phyloP scores from a whole-genome alignment of 1,140 invertebrate species.

The Drosophila paulistorum region DNA sequence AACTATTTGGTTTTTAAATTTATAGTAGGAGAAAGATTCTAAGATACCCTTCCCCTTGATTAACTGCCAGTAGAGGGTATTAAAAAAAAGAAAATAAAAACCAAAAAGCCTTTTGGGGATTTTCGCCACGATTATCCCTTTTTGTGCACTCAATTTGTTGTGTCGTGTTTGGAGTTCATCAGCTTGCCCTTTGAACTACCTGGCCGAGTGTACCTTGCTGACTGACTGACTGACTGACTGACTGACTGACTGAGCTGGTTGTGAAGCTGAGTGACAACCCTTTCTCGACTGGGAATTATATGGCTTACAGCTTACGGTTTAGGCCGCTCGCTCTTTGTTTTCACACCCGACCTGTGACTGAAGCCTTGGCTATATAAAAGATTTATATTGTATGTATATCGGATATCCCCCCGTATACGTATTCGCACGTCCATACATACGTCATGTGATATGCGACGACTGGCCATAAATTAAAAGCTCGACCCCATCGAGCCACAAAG shows the following conservation, averaged over 20 bases:
- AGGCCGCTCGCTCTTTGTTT: slow-evolving; percentile 53
- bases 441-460: slow-evolving; percentile 50
- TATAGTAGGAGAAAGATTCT: not conserved
- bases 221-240: slow-evolving; percentile 26
- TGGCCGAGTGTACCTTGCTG: slow-evolving; percentile 17
- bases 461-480: slow-evolving; percentile 69
- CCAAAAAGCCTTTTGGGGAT: slow-evolving; percentile 56
- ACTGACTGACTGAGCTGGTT: slow-evolving; percentile 21
- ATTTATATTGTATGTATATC: slow-evolving; percentile 20
- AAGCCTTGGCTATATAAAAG: slow-evolving; percentile 13
- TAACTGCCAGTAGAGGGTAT: not conserved
- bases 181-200: slow-evolving; percentile 70
- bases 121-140: slow-evolving; percentile 73
- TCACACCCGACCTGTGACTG: slow-evolving; percentile 52
- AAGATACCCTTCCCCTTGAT: not conserved
- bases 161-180: slow-evolving; percentile 45
- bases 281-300: slow-evolving; percentile 48
- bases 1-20: too few species aligned
- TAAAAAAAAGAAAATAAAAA: slow-evolving; percentile 4
- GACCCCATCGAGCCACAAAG: slow-evolving; percentile 34
- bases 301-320: slow-evolving; percentile 59
- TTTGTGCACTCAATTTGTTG: slow-evolving; percentile 72
- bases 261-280: slow-evolving; percentile 34
- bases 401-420: slow-evolving; percentile 12
- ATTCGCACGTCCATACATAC: slow-evolving; percentile 33